Evolutionary conservation across 2,797 vertebrate genomes (phyloP), one percentile per base, ranked within the genome.

Genomic region (Setipinna tenuifilis): DNA sequence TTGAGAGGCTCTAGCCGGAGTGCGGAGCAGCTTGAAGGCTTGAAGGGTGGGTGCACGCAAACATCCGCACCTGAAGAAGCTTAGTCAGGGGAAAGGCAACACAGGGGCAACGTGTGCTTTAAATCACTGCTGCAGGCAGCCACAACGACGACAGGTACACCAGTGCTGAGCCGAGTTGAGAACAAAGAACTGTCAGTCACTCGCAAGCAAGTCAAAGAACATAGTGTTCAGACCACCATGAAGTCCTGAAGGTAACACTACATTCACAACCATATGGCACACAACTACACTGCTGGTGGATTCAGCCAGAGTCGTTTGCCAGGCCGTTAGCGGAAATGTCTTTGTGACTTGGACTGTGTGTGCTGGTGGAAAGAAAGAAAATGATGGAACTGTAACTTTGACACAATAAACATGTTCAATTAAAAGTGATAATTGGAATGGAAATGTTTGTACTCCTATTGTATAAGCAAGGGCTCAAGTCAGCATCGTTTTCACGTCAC

Each of bases 31-130:
- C 81, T 81, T 48, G 25, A 82, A 46, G 23, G 65, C 41, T 81
- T 48, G 25, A 82, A 46, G 23, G 65, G 31, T 85, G 14, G 1
- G 21, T 62, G 28, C n/a, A 41, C 86, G 84, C 16, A 46, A 85
- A 83, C 65, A 82, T 83, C 61, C 44, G 7, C 61, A 65, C 58
- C 59, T 84, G 16, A 46, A 75, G 31, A 90, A 83, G 86, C 41
- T 81, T 85, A 80, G 83, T 86, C 50, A 9, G 50, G 50, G 14
- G 50, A 14, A 54, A 54, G 50, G 87, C 87, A 88, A 86, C 46
- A 44, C 83, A 86, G 62, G 58, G 83, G 80, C 58, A 28, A 41
- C 48, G 82, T 62, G 83, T 50, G 85, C 83, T 75, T 83, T 58
- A 84, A 59, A 82, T 87, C 89, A 89, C 82, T 85, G 44, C 75